phyloP scores from a whole-genome alignment of 53 echinoderm and acorn worm genomes.

The Apostichopus leukothele region DNA sequence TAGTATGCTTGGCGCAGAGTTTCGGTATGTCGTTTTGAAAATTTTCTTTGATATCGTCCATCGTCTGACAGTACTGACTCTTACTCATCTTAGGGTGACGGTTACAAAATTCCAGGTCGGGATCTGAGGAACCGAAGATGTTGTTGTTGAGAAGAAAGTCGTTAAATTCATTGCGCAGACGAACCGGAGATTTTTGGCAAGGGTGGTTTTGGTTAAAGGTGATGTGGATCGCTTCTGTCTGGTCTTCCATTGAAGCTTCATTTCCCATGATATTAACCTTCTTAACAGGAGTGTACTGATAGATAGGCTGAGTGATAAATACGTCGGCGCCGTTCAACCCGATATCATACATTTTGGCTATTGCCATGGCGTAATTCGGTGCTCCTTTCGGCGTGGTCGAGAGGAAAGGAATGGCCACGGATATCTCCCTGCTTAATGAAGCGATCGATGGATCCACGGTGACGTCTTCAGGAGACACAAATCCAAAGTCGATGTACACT shows the following conservation, averaged over 20 bases:
- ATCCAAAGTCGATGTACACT: background rate
- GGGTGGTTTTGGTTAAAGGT: background rate
- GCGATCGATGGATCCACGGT: background rate
- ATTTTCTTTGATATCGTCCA: background rate
- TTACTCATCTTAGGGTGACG: background rate
- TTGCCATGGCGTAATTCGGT: background rate
- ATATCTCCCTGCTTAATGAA: background rate
- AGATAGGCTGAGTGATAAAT: background rate
- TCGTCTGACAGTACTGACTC: background rate
- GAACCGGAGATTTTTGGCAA: background rate
- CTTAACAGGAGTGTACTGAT: background rate
- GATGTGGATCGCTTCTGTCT: background rate
- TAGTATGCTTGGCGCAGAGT: background rate
- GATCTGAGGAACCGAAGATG: background rate
- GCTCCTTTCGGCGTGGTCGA: background rate
- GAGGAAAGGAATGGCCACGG: background rate
- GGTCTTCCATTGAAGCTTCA: background rate
- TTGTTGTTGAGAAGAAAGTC: background rate
- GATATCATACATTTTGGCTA: background rate
- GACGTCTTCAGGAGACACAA: background rate
- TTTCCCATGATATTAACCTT: background rate
- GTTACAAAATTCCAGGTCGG: background rate
- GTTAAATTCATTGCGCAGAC: background rate
- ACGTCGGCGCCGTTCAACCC: background rate
- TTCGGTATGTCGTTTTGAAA: background rate